These are phyloP conservation scores for Esox niger DNA, from an alignment of 2,113 vertebrate species.

Conservation along the genomic window DNA sequence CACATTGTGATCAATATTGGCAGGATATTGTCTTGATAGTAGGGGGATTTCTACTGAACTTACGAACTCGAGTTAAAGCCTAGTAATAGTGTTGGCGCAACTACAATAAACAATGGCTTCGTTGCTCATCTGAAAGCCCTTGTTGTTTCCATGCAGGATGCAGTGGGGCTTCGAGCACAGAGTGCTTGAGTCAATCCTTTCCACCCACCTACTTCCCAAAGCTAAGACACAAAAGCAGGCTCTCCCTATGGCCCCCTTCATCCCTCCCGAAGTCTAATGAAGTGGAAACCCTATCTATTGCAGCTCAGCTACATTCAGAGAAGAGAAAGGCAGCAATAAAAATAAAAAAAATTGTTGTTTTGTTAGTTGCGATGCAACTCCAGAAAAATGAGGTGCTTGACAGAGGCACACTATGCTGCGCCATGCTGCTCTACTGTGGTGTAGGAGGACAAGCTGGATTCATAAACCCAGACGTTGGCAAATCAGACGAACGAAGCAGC, in stretches of 20 bases:
- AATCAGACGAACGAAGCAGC: conserved; percentile 20
- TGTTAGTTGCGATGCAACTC: background rate
- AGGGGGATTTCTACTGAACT: too few relatives aligned
- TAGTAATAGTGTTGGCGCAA: too few relatives aligned
- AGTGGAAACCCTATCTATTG: conserved; percentile 30
- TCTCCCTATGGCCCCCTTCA: conserved; percentile 27
- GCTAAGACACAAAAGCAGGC: conserved; percentile 43
- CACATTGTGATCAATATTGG: too few relatives aligned
- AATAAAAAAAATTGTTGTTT: background rate
- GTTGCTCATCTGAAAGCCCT: conserved; percentile 52
- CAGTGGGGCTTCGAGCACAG: conserved; percentile 23
- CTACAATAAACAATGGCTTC: conserved; percentile 55
- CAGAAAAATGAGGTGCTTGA: background rate
- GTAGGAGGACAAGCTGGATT: background rate
- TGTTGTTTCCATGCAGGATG: conserved; percentile 56
- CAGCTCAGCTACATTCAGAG: conserved; percentile 32
- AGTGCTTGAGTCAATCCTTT: conserved; percentile 37
- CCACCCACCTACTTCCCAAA: conserved; percentile 57
- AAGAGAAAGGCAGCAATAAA: background rate
- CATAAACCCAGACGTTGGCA: conserved; percentile 20
- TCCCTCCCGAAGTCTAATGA: conserved; percentile 31
- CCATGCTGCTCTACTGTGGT: background rate
- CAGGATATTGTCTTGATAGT: too few relatives aligned
- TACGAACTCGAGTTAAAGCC: too few relatives aligned
- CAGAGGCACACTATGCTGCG: background rate